phyloP scores from a whole-genome alignment of 2,113 vertebrate species.

The Accipiter cooperii region DNA sequence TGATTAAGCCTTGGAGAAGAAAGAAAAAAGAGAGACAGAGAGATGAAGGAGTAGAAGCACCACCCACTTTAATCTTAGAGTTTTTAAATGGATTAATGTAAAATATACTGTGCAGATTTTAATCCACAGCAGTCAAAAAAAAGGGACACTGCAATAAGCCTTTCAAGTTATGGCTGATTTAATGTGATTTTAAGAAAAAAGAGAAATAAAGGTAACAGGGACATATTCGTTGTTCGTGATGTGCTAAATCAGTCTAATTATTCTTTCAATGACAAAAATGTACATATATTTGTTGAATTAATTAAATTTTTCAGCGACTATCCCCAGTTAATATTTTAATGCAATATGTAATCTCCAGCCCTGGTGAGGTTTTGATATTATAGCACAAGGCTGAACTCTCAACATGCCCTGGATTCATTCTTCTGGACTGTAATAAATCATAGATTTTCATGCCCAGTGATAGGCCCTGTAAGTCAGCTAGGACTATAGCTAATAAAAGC shows the following conservation, averaged over 20 bases:
- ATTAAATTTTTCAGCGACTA: background rate
- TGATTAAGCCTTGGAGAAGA: conserved; percentile 83
- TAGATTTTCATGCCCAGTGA: background rate
- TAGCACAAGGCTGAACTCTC: background rate
- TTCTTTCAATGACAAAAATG: background rate
- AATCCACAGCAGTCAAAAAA: background rate
- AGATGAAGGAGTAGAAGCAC: background rate
- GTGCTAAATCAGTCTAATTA: background rate
- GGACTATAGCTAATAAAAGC: background rate
- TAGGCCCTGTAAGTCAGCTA: background rate
- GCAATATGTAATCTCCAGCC: background rate
- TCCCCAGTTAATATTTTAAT: background rate
- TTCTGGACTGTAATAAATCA: background rate
- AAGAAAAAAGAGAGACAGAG: background rate
- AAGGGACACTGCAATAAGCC: background rate
- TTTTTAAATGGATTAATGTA: background rate
- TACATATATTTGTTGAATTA: background rate
- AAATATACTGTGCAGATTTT: background rate
- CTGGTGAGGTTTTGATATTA: background rate
- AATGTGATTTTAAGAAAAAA: background rate
- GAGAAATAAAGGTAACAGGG: background rate
- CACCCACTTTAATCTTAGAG: background rate
- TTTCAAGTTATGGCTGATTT: background rate
- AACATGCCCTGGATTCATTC: background rate
- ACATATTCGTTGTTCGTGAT: background rate